Evolutionary conservation across 2,888 invertebrate species (phyloP).

Genomic region (Rhimphoctona megacephalus): DNA sequence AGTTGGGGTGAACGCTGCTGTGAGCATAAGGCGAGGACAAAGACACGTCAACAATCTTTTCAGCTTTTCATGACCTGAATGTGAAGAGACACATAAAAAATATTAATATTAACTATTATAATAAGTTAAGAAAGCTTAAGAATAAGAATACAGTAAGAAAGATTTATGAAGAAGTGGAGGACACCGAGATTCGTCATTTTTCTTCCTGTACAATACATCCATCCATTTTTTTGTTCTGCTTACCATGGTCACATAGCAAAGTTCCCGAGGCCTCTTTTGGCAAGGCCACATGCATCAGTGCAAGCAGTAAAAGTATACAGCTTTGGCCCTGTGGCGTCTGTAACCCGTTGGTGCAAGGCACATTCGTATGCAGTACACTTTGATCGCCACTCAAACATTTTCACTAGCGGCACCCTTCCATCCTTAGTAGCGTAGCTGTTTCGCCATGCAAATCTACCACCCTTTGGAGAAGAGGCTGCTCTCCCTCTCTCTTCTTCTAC

Average conservation of each 20-base stretch:
- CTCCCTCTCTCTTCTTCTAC: conserved; percentile 72
- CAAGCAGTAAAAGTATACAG: conserved; percentile 45
- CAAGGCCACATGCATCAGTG: conserved; percentile 38
- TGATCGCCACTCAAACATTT: conserved; percentile 84
- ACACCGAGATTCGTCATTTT: neutral
- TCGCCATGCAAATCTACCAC: conserved; percentile 65
- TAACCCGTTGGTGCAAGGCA: conserved; percentile 71
- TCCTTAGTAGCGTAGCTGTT: conserved; percentile 38
- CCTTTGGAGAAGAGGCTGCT: conserved; percentile 65
- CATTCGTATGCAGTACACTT: conserved; percentile 79
- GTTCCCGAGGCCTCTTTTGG: conserved; percentile 13
- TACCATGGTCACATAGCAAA: conserved; percentile 12
- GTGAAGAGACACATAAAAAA: neutral
- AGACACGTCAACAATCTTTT: neutral
- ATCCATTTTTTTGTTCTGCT: conserved; percentile 3
- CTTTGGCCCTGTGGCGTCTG: conserved; percentile 38
- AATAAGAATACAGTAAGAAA: neutral
- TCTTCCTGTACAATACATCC: neutral
- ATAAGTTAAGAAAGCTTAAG: neutral
- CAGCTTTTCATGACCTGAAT: neutral
- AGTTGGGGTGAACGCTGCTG: neutral
- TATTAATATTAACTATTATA: neutral
- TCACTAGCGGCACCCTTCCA: conserved; percentile 74
- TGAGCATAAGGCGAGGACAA: neutral
- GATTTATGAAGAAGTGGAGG: neutral